phyloP scores from a whole-genome alignment of 2,888 invertebrate species.

The Siphlonurus alternatus region DNA sequence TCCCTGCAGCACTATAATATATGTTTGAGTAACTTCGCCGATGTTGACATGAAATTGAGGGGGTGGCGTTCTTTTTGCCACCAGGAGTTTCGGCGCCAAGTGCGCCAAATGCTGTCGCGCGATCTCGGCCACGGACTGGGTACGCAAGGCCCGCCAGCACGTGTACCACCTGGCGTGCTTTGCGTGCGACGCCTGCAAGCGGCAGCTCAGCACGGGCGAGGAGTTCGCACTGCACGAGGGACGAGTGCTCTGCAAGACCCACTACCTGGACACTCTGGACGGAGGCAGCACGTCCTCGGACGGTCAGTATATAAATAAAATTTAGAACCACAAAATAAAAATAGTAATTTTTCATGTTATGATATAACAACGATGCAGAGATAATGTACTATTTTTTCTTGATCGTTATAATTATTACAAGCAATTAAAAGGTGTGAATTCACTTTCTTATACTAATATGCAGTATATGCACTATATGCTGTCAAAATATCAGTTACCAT shows the following conservation, averaged over 20 bases:
- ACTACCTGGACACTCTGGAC: constrained; percentile 82
- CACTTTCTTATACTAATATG: too few relatives aligned
- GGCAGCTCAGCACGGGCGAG: constrained; percentile 85
- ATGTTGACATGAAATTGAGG: not conserved
- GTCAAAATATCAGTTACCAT: too few relatives aligned
- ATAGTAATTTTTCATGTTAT: too few relatives aligned
- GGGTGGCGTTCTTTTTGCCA: constrained; percentile 21
- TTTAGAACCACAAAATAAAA: too few relatives aligned
- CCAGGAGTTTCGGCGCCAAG: constrained; percentile 88
- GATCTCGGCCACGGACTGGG: constrained; percentile 95
- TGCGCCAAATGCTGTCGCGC: constrained; percentile 90
- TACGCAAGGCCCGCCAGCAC: constrained; percentile 80
- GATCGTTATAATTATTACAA: too few relatives aligned
- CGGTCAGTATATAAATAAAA: constrained; percentile 36
- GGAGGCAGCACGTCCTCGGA: constrained; percentile 76
- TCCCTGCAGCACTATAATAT: too few relatives aligned
- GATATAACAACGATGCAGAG: too few relatives aligned
- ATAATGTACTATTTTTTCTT: too few relatives aligned
- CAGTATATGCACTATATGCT: too few relatives aligned
- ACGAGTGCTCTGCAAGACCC: constrained; percentile 89
- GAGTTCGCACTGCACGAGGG: constrained; percentile 95
- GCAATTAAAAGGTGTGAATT: too few relatives aligned
- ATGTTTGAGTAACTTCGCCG: too few relatives aligned
- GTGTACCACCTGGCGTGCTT: constrained; percentile 98
- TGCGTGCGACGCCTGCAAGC: constrained; percentile 90